These are phyloP conservation scores for Cephus sareptanus DNA, from an alignment of 2,888 invertebrate genomes.

Conservation along the genomic window DNA sequence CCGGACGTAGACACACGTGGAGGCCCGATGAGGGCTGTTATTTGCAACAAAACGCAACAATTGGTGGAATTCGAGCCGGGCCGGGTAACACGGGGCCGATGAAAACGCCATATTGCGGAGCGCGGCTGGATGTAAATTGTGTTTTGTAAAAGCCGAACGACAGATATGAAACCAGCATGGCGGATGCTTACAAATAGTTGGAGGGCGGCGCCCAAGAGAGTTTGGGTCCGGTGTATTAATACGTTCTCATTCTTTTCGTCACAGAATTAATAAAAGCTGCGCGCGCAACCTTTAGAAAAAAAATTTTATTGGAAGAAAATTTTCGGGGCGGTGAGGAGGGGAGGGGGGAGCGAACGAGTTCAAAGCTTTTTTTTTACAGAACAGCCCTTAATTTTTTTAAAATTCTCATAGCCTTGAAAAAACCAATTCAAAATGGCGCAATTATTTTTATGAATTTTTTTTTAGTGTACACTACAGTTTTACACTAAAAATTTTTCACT, in stretches of 20 bases:
- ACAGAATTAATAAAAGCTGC: not conserved
- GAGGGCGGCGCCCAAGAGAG: conserved; percentile 53
- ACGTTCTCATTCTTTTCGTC: not conserved
- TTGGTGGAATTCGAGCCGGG: conserved; percentile 49
- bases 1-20: conserved; percentile 4
- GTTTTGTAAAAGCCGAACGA: conserved; percentile 58
- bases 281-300: not conserved
- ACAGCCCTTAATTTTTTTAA: not conserved
- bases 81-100: conserved; percentile 25
- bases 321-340: accelerated
- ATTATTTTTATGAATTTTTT: no score
- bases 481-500: not conserved
- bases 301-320: not conserved
- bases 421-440: no score
- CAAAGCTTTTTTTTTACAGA: not conserved
- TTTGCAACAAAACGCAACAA: conserved; percentile 59
- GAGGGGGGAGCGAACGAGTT: not conserved
- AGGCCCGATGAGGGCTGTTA: conserved; percentile 45
- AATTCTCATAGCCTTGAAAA: no score
- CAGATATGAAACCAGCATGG: conserved; percentile 64
- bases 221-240: not conserved
- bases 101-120: conserved; percentile 47
- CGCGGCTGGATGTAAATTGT: conserved; percentile 44
- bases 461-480: not conserved
- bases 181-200: conserved; percentile 65